Conservation (phyloP, 2,113 vertebrate genomes). For the Ivindomyrus marchei region DNA sequence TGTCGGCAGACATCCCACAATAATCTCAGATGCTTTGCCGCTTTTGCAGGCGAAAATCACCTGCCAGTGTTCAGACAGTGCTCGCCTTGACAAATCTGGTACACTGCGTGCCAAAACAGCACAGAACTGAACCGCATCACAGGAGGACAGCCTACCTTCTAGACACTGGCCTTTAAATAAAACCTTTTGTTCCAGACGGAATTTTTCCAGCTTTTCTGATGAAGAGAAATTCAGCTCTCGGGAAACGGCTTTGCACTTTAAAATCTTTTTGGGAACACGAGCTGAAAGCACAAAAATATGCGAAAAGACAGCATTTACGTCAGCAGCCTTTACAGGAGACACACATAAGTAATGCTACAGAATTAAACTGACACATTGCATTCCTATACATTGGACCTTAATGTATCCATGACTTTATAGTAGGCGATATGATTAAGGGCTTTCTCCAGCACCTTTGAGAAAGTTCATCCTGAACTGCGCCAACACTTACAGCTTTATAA, state of each 20-base stretch:
- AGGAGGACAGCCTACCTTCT: conserved; percentile 74
- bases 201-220: conserved; percentile 96
- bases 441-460: not conserved
- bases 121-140: not conserved
- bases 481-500: not conserved
- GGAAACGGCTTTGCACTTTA: conserved; percentile 97
- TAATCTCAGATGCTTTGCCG: not conserved
- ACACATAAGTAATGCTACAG: not conserved
- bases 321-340: not conserved
- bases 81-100: not conserved
- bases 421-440: not conserved
- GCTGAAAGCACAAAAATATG: conserved; percentile 54
- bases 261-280: conserved; percentile 97
- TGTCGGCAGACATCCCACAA: not conserved
- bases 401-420: not conserved
- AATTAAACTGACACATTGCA: not conserved
- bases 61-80: not conserved
- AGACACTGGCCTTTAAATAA: conserved; percentile 98
- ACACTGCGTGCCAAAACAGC: not conserved
- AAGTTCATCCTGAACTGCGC: not conserved
- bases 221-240: conserved; percentile 98
- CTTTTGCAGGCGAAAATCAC: not conserved
- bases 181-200: conserved; percentile 96
- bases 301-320: not conserved
- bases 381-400: not conserved